Evolutionary conservation across 2,888 invertebrate genomes (phyloP).

Genomic region (Neuroscelio doddi): DNA sequence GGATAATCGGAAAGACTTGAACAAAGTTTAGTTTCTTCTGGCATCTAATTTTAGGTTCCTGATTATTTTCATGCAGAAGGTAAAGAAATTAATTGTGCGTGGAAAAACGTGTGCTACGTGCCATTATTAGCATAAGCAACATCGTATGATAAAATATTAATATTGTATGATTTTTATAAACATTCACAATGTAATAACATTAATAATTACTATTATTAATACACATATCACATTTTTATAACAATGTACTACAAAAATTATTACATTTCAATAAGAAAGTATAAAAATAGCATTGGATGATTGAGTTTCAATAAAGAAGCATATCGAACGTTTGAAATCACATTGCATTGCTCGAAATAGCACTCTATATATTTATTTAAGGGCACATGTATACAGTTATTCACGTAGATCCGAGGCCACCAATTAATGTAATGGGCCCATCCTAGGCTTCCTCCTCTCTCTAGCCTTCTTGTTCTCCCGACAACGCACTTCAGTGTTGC

Average conservation of each 20-base stretch:
- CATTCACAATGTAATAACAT: no score
- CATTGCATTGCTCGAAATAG: not conserved
- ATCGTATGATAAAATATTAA: no score
- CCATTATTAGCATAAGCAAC: slow-evolving; percentile 13
- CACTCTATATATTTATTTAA: slow-evolving; percentile 6
- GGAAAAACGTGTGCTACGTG: slow-evolving; percentile 9
- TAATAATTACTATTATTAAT: no score
- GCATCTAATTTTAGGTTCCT: slow-evolving; percentile 5
- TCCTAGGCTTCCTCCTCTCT: slow-evolving; percentile 19
- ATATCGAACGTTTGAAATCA: no score
- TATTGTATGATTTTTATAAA: no score
- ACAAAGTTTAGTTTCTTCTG: slow-evolving; percentile 7
- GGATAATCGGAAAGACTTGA: not conserved
- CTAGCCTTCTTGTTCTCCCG: slow-evolving; percentile 23
- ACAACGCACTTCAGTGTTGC: not conserved
- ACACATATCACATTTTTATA: no score
- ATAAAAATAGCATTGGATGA: no score
- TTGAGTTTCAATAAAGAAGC: no score
- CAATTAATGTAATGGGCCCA: slow-evolving; percentile 55
- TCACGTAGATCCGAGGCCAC: slow-evolving; percentile 46
- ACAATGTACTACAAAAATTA: no score
- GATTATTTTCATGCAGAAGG: slow-evolving; percentile 16
- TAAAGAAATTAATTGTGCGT: slow-evolving; percentile 10
- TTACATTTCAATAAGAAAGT: no score
- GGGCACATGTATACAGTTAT: slow-evolving; percentile 9